Conservation (phyloP, 1,140 invertebrate species). For the Macrotrachela quadricornifera region DNA sequence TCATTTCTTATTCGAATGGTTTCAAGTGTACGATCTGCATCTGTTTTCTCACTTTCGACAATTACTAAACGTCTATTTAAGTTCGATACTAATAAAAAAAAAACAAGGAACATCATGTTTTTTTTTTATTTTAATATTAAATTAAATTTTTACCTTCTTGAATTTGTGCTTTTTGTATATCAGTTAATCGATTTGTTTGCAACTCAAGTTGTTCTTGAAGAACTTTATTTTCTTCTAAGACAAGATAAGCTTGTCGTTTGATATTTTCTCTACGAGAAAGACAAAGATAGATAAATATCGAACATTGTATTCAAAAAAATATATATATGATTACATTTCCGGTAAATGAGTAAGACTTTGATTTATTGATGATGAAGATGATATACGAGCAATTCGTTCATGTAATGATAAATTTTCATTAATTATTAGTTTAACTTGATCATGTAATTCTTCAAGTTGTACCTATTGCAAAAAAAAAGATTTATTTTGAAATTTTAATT, state of each 20-base stretch:
- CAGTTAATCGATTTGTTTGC: not conserved
- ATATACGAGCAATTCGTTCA: not conserved
- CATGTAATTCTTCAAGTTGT: slow-evolving; percentile 1
- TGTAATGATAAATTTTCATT: slow-evolving; percentile 1
- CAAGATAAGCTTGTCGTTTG: slow-evolving; percentile 1
- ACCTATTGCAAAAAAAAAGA: not conserved
- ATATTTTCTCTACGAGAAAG: slow-evolving; percentile 1
- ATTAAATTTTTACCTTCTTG: slow-evolving; percentile 1
- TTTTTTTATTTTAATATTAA: not conserved
- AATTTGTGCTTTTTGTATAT: not conserved
- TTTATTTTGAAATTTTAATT: no score
- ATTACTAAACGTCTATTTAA: not conserved
- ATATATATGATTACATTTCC: not conserved
- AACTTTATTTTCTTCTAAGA: slow-evolving; percentile 7
- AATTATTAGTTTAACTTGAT: not conserved
- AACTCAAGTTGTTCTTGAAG: slow-evolving; percentile 3
- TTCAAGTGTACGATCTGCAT: not conserved
- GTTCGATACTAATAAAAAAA: not conserved
- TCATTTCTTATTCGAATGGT: slow-evolving; percentile 1
- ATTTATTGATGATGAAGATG: no score
- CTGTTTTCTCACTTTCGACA: slow-evolving; percentile 3
- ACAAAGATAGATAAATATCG: no score
- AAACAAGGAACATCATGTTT: not conserved
- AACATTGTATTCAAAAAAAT: not conserved
- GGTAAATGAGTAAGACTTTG: not conserved